Evolutionary conservation across 2,113 vertebrate genomes (phyloP), one percentile per base, ranked within the genome.

Genomic region (Dicaeum eximium): DNA sequence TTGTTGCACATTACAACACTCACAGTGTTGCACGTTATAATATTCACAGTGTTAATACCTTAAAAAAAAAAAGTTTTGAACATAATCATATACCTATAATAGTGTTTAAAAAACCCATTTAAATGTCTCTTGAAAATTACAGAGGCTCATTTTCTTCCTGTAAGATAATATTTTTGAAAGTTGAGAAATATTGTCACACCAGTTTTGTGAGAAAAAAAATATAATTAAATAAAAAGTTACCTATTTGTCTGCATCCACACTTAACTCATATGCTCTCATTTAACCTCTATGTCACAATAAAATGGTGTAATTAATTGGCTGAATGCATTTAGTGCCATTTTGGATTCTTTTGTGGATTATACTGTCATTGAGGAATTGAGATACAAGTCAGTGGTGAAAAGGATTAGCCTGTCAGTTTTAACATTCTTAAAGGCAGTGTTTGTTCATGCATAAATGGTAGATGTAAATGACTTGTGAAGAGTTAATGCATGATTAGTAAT

Each of bases 381-480:
- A 86, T 74, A 51, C 18, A 71, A 96, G 47, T 66, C 60, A 83
- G 47, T 66, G 27, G 28, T 90, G 80, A 80, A 92, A 86, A 84
- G 77, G 72, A 80, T 88, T 95, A 92, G 33, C n/a, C 37, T 88
- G 80, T 64, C 61, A 84, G 51, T 40, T 94, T 81, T 38, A 16
- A 81, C 51, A 44, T 81, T 92, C 82, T 84, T 80, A 51, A 60
- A 88, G 35, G 40, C 19, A 45, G 25, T 67, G 37, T 88, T 86
- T 88, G 25, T 74, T 93, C 91, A 89, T 79, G 86, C 91, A 91
- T 73, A 91, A 92, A 73, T 33, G 35, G 71, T 65, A 88, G 64
- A 86, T 40, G 7, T 44, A 93, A 88, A 88, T 93, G 38, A 80
- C 80, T 88, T 92, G 67, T 70, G 94, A 95, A 78, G 80, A 95